Percentiles rank a stretch among this genome's conserved stretches.
Evolutionary conservation across 2,888 invertebrate genomes (phyloP).

Genomic region (Patella caerulea): DNA sequence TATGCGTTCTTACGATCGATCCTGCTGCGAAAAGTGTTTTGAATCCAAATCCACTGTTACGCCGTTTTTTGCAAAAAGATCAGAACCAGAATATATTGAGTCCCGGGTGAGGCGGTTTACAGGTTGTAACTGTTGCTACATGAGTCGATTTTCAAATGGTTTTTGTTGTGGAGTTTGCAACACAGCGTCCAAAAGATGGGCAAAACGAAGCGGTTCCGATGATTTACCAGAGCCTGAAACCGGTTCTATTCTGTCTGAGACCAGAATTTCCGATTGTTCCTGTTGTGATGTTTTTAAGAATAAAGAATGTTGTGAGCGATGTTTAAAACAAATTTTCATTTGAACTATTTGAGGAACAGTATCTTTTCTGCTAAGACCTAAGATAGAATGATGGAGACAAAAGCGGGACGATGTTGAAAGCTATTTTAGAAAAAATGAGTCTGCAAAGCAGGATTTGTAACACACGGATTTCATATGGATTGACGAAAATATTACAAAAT

Average conservation of each 20-base stretch:
- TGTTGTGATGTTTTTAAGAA: conserved; percentile 2
- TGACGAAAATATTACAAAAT: too few species aligned
- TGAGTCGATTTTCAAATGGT: conserved; percentile 22
- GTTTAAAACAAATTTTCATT: neutral
- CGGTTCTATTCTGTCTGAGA: neutral
- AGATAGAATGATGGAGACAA: too few species aligned
- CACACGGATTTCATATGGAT: too few species aligned
- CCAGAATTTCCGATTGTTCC: neutral
- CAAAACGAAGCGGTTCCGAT: conserved; percentile 17
- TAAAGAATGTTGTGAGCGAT: neutral
- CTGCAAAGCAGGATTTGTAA: too few species aligned
- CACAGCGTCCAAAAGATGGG: conserved; percentile 15
- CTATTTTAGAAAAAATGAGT: too few species aligned
- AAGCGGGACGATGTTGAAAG: too few species aligned
- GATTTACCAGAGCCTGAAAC: neutral
- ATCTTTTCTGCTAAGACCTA: too few species aligned
- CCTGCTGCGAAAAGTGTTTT: conserved; percentile 26
- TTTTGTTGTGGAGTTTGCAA: conserved; percentile 27
- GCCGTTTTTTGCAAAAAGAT: conserved; percentile 25
- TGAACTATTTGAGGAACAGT: too few species aligned
- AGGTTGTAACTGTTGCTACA: conserved; percentile 27
- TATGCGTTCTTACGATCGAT: conserved; percentile 18
- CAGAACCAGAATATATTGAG: conserved; percentile 3
- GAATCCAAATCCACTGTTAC: conserved; percentile 19
- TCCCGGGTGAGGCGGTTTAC: conserved; percentile 18